A percentile compares a stretch with the other conserved stretches of the same genome.
These are phyloP conservation scores for Gyrodactylus bullatarudis DNA, from an alignment of 1,140 invertebrate species.

Conservation along the genomic window DNA sequence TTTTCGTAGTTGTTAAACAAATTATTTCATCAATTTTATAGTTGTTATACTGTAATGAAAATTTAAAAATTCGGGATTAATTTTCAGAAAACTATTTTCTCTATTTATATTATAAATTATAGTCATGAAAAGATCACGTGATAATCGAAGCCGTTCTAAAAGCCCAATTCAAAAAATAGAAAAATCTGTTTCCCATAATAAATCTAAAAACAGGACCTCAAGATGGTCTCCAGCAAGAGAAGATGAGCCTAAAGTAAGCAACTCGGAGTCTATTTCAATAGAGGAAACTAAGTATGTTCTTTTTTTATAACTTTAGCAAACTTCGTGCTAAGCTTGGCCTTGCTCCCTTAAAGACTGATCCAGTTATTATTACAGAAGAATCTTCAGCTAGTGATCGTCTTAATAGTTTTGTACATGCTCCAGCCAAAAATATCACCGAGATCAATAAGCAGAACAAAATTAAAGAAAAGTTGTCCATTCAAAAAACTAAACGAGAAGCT, in stretches of 20 bases:
- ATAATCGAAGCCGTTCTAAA: neutral
- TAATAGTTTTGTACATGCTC: constrained; percentile 50
- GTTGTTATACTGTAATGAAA: neutral
- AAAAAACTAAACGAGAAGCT: constrained; percentile 19
- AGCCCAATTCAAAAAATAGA: neutral
- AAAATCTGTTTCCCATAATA: neutral
- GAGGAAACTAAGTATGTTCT: constrained; percentile 10
- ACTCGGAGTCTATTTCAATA: constrained; percentile 8
- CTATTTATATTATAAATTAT: no score
- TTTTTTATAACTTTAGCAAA: constrained; percentile 22
- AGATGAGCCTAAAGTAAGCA: neutral
- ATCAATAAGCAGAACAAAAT: constrained; percentile 43
- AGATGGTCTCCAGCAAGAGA: neutral
- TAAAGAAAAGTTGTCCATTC: constrained; percentile 28
- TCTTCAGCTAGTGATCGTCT: constrained; percentile 9
- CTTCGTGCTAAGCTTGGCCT: constrained; percentile 59
- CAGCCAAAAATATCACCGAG: constrained; percentile 39
- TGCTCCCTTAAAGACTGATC: constrained; percentile 38
- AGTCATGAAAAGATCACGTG: neutral
- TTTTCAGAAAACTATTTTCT: no score
- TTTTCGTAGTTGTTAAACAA: neutral
- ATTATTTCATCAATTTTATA: neutral
- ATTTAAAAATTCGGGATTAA: neutral
- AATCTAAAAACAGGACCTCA: neutral
- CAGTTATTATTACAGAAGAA: constrained; percentile 2